phyloP scores from a whole-genome alignment of 2,888 invertebrate genomes.

The Thymelicus lineola region DNA sequence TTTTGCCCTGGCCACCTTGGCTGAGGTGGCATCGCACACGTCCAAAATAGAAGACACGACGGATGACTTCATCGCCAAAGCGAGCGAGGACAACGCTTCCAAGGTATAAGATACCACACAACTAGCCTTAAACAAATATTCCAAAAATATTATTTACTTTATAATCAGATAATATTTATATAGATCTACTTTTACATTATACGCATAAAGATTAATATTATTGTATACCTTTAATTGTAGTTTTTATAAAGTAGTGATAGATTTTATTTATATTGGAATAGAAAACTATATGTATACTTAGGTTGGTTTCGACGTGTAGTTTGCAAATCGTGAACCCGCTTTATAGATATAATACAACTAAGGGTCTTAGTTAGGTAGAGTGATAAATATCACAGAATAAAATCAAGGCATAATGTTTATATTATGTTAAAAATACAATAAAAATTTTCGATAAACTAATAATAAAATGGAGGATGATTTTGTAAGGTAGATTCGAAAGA shows the following conservation, averaged over 20 bases:
- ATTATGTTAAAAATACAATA: constrained; percentile 39
- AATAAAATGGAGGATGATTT: constrained; percentile 44
- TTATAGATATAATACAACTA: constrained; percentile 63
- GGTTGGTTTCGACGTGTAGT: constrained; percentile 62
- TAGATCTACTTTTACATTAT: constrained; percentile 82
- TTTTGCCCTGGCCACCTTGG: constrained; percentile 86
- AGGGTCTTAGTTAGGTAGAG: constrained; percentile 64
- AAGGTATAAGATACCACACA: constrained; percentile 73
- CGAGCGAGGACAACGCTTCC: constrained; percentile 71
- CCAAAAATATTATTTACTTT: constrained; percentile 82
- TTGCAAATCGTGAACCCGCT: constrained; percentile 67
- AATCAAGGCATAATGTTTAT: constrained; percentile 72
- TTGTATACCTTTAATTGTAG: constrained; percentile 80
- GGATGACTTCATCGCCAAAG: constrained; percentile 59
- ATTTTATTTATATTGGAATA: constrained; percentile 77
- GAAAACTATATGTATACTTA: constrained; percentile 72
- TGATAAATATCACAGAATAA: constrained; percentile 62
- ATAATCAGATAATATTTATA: constrained; percentile 83
- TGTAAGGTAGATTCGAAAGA: constrained; percentile 42
- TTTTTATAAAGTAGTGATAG: constrained; percentile 78
- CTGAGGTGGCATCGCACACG: constrained; percentile 87
- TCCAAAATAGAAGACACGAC: constrained; percentile 70
- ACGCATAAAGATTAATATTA: constrained; percentile 78
- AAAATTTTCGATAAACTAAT: constrained; percentile 35
- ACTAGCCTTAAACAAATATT: constrained; percentile 79